A percentile compares a stretch with the other conserved stretches of the same genome.
Evolutionary conservation across 2,888 invertebrate genomes (phyloP).

Genomic region (Coelinius sp.): DNA sequence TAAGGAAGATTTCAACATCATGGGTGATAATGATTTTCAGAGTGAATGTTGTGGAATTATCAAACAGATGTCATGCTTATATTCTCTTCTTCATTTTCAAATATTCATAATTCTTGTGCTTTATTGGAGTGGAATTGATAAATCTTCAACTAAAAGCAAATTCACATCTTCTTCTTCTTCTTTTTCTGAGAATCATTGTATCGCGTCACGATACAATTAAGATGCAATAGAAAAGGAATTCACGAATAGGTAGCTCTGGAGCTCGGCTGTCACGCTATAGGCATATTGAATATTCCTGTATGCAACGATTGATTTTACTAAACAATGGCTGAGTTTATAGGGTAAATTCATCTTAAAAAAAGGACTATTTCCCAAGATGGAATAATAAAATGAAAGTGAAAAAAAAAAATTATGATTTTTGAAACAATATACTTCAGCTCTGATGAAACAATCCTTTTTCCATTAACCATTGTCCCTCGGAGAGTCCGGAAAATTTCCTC

Average conservation of each 20-base stretch:
- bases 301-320: not conserved
- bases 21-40: not conserved
- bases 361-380: too few species aligned
- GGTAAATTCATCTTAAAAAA: too few species aligned
- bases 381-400: not conserved
- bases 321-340: not conserved
- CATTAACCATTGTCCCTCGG: constrained; percentile 57
- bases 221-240: constrained; percentile 9
- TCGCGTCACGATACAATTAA: too few species aligned
- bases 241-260: not conserved
- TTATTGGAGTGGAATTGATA: too few species aligned
- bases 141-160: too few species aligned
- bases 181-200: not conserved
- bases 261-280: not conserved
- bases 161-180: not conserved
- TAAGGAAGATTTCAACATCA: not conserved
- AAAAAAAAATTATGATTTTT: not conserved
- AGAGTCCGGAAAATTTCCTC: constrained; percentile 4
- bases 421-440: not conserved
- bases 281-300: not conserved
- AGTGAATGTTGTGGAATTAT: too few species aligned
- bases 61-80: not conserved
- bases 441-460: constrained; percentile 65
- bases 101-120: not conserved
- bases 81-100: not conserved